Conservation (phyloP, 2,113 vertebrate genomes). For the Percina caprodes region DNA sequence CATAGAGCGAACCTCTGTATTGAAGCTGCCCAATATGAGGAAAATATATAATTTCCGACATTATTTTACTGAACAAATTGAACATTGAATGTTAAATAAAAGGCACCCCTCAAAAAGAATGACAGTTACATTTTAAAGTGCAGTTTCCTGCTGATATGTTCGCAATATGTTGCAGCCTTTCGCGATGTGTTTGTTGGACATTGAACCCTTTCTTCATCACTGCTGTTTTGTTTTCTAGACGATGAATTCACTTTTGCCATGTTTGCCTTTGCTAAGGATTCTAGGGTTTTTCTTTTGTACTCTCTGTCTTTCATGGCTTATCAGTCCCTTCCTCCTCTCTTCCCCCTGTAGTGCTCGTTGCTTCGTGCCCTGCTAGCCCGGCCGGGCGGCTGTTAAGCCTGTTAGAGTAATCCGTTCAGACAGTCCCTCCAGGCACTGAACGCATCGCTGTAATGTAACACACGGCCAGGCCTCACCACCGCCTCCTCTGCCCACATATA, state of each 20-base stretch:
- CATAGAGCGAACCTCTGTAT: no score
- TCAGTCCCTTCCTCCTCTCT: constrained; percentile 6
- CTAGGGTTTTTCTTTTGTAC: not conserved
- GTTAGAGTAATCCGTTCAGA: constrained; percentile 75
- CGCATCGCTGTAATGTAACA: constrained; percentile 41
- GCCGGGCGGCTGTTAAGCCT: constrained; percentile 58
- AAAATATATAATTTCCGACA: no score
- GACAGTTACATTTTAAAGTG: no score
- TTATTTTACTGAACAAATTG: no score
- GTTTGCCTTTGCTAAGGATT: not conserved
- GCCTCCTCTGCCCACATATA: not conserved
- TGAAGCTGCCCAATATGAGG: no score
- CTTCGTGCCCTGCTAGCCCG: constrained; percentile 9
- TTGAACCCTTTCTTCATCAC: not conserved
- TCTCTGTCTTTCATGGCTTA: constrained; percentile 4
- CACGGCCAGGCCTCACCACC: constrained; percentile 23
- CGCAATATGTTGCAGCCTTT: no score
- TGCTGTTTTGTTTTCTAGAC: not conserved
- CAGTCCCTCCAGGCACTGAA: constrained; percentile 55
- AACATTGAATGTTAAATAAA: no score
- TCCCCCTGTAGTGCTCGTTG: not conserved
- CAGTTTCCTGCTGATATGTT: no score
- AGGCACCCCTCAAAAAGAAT: no score
- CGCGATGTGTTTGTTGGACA: no score
- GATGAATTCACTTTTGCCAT: not conserved